These are phyloP conservation scores for Zapus hudsonius DNA, from an alignment of 2,113 vertebrate species.

Conservation along the genomic window DNA sequence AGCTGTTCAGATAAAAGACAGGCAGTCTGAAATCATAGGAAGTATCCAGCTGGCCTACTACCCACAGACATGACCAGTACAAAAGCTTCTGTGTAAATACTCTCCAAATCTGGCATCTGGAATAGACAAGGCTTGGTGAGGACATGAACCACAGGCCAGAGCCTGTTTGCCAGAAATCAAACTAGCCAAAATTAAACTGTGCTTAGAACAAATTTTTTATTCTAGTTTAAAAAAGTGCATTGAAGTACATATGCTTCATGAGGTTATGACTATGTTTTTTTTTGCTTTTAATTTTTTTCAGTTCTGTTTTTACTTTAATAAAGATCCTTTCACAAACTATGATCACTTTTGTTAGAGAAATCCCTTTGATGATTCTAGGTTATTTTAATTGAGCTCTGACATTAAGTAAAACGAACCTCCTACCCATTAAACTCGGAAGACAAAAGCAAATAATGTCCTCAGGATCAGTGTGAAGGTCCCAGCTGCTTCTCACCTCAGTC, in stretches of 20 bases:
- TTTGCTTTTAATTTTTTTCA: not conserved
- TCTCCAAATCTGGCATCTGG: not conserved
- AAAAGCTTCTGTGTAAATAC: not conserved
- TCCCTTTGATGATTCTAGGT: not conserved
- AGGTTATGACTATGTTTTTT: constrained; percentile 9
- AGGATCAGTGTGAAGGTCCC: not conserved
- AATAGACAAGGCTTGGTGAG: not conserved
- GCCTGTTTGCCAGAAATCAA: not conserved
- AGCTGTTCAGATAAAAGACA: not conserved
- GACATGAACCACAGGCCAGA: not conserved
- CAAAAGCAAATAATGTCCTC: not conserved
- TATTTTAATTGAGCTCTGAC: not conserved
- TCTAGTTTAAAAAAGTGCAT: constrained; percentile 4
- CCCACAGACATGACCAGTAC: not conserved
- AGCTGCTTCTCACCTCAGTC: not conserved
- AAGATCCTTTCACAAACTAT: not conserved
- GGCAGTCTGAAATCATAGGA: not conserved
- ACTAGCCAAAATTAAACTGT: not conserved
- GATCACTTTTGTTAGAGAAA: not conserved
- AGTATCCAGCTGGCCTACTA: not conserved
- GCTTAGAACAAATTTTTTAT: constrained; percentile 21
- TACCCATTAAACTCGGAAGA: not conserved
- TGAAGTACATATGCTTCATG: not conserved
- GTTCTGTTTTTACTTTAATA: not conserved
- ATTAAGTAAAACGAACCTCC: not conserved